Base-by-base conservation (phyloP, 2,113 vertebrate species). In the Phylloscopus trochilus region DNA sequence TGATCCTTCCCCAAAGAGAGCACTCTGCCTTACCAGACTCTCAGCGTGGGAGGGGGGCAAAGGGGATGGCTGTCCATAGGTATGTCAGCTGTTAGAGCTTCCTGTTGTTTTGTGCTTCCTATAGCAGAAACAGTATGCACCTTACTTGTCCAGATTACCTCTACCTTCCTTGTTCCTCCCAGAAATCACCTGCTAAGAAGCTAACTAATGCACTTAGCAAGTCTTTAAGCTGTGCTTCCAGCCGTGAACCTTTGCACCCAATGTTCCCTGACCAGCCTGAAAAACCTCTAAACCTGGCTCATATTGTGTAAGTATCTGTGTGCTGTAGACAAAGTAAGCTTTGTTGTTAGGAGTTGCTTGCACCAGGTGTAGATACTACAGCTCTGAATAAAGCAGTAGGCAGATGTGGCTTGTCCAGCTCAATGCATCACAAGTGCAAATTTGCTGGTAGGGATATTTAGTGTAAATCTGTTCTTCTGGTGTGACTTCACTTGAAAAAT, bases 141-240 rank as follows among this genome's bases (percentile, higher is more conserved):
- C 92, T 96, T 96, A 92, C 92, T 92, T 97, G 53, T 96, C 97
- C 91, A 87, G 60, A 93, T 96, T 95, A 97, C 88, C 87, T 97
- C 88, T 96, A 26, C 95, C 89, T 97, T 97, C 96, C 95, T 96
- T 97, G 82, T 98, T 97, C 97, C 96, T 96, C 94, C 86, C 95
- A 99, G 99, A 99, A 99, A 99, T 99, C 99, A 92, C 99, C 99
- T 63, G 99, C 99, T 91, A 99, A 99, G 98, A 99, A 99, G 98
- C 96, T 99, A 96, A 99, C 99, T 74, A 99, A 99, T 88, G 99
- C 99, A 44, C 98, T 99, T 96, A 99, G 99, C 98, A 99, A 99
- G 98, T 99, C 99, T 80, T 98, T 99, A 98, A 99, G 99, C 98
- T 99, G 99, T 96, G 99, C 99, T 93, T 99, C 99, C 95, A 99